Evolutionary conservation across 2,888 invertebrate genomes (phyloP).

Genomic region (Bimastos eiseni): DNA sequence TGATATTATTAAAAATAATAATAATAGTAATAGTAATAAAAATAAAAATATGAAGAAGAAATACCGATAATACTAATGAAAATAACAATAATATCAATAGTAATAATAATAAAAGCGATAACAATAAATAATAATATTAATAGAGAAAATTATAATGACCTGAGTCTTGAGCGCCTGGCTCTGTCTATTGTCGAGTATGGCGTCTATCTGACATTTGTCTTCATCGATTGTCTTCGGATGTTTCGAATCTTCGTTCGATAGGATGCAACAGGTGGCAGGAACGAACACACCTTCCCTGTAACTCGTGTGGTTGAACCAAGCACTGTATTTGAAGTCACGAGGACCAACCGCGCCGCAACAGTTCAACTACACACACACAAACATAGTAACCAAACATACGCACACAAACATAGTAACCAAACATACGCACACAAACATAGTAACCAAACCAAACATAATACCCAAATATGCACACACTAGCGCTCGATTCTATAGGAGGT

Average conservation of each 20-base stretch:
- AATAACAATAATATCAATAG: not conserved
- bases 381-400: not conserved
- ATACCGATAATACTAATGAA: too few species aligned
- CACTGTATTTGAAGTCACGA: conserved; percentile 35
- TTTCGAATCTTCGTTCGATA: conserved; percentile 26
- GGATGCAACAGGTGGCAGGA: conserved; percentile 35
- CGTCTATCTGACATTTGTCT: conserved; percentile 35
- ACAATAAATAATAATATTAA: not conserved
- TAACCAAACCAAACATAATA: too few species aligned
- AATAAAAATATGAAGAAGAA: too few species aligned
- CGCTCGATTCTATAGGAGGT: too few species aligned
- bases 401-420: not conserved
- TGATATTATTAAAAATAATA: too few species aligned
- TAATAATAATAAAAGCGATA: not conserved
- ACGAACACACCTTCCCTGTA: conserved; percentile 29
- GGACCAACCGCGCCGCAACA: conserved; percentile 38
- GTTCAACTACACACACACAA: conserved; percentile 23
- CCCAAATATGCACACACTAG: not conserved
- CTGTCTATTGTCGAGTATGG: conserved; percentile 16
- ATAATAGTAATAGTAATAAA: too few species aligned
- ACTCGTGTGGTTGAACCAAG: conserved; percentile 37
- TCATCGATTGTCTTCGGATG: conserved; percentile 25
- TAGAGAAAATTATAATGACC: not conserved
- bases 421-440: not conserved
- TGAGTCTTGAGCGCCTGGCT: conserved; percentile 19